Conservation (phyloP, 2,797 vertebrate species). For the Erethizon dorsatum region DNA sequence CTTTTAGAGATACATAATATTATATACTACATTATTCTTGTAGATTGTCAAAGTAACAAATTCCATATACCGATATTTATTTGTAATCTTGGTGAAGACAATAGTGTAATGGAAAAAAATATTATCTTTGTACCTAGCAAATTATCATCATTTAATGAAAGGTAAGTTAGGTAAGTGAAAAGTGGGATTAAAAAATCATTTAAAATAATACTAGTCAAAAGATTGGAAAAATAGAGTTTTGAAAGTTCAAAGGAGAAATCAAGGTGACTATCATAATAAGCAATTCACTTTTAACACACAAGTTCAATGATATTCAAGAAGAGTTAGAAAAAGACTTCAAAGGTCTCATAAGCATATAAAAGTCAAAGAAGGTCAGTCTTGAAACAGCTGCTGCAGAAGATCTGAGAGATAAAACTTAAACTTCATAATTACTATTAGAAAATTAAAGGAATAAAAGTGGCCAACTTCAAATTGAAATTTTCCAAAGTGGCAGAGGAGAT, state of each 20-base stretch:
- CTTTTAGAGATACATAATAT: background rate
- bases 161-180: background rate
- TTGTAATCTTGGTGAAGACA: background rate
- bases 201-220: conserved; percentile 60
- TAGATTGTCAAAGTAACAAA: background rate
- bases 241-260: conserved; percentile 80
- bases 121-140: background rate
- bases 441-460: conserved; percentile 80
- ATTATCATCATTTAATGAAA: conserved; percentile 3
- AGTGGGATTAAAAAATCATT: conserved; percentile 7
- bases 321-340: conserved; percentile 83
- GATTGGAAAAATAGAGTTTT: conserved; percentile 40
- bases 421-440: conserved; percentile 73
- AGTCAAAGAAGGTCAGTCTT: conserved; percentile 79
- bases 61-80: background rate
- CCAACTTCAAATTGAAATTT: conserved; percentile 68
- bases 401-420: conserved; percentile 83
- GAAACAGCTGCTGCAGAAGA: conserved; percentile 77
- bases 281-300: conserved; percentile 76
- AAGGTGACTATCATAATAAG: conserved; percentile 76
- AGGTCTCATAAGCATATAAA: conserved; percentile 82
- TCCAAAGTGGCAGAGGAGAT: conserved; percentile 63
- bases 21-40: background rate
- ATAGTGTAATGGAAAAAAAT: background rate
- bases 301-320: conserved; percentile 79